Evolutionary conservation across 2,797 vertebrate genomes (phyloP).

Genomic region (Eidolon dupreanum): DNA sequence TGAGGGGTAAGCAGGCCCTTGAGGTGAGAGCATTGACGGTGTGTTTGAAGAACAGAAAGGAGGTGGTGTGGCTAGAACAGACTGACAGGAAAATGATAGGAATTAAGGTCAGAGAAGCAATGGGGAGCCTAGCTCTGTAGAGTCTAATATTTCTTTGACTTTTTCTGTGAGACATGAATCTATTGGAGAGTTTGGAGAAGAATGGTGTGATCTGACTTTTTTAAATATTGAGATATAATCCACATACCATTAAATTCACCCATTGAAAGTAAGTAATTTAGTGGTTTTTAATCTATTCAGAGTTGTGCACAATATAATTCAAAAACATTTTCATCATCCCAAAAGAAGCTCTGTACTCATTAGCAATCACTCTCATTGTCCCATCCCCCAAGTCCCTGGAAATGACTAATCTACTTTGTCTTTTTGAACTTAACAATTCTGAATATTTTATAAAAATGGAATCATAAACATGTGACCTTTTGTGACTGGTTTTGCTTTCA

Average conservation of each 20-base stretch:
- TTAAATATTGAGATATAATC: background rate
- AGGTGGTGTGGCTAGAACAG: background rate
- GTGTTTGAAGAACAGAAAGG: background rate
- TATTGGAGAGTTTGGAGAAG: background rate
- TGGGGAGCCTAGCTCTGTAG: background rate
- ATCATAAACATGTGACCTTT: background rate
- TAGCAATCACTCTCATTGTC: background rate
- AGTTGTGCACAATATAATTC: background rate
- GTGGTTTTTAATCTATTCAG: background rate
- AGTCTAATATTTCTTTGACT: background rate
- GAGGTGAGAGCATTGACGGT: too few relatives aligned
- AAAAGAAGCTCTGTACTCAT: background rate
- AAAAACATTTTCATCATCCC: background rate
- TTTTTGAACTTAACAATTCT: background rate
- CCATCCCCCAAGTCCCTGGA: background rate
- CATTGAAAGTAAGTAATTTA: background rate
- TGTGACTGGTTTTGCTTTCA: background rate
- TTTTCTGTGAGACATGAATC: background rate
- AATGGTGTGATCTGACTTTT: background rate
- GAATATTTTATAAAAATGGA: background rate
- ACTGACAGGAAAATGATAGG: background rate
- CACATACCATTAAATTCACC: background rate
- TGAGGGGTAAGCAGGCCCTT: background rate
- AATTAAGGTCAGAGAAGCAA: background rate
- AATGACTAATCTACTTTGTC: background rate